A percentile compares a stretch with the other conserved stretches of the same genome.
phyloP scores from a whole-genome alignment of 2,797 vertebrate species.

The Phaenicophaeus curvirostris region DNA sequence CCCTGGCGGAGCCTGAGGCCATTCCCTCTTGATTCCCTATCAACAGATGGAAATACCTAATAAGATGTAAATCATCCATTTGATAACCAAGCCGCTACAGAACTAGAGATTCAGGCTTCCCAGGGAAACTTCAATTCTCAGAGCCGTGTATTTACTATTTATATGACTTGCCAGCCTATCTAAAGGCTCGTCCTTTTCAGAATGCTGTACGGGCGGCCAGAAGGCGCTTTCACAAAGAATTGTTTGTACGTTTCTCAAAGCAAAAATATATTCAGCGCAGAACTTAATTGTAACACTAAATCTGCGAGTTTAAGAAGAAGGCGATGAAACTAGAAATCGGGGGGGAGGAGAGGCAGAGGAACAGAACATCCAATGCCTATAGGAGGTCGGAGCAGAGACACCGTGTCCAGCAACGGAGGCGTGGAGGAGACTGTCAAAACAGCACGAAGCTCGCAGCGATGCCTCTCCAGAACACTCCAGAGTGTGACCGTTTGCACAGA shows the following conservation, averaged over 20 bases:
- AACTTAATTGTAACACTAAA: slow-evolving; percentile 21
- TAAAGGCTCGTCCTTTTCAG: neutral
- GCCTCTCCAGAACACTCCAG: neutral
- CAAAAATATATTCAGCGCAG: slow-evolving; percentile 19
- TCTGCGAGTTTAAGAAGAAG: neutral
- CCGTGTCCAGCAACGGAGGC: neutral
- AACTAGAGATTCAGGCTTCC: slow-evolving; percentile 32
- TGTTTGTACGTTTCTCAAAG: slow-evolving; percentile 1
- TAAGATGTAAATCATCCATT: slow-evolving; percentile 34
- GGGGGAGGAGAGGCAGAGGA: neutral
- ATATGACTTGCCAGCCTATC: slow-evolving; percentile 28
- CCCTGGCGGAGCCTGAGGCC: too few species aligned
- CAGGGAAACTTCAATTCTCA: slow-evolving; percentile 28
- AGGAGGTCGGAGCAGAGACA: neutral
- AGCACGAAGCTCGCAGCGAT: neutral
- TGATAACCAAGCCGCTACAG: neutral
- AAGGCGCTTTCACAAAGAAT: slow-evolving; percentile 52
- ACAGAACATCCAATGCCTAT: neutral
- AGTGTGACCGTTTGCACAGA: slow-evolving; percentile 1
- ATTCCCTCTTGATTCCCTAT: too few species aligned
- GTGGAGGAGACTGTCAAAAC: neutral
- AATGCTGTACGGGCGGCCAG: neutral
- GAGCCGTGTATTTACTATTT: neutral
- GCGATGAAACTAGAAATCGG: neutral
- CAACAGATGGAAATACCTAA: slow-evolving; percentile 32